phyloP scores from a whole-genome alignment of 2,797 vertebrate species.

The Neosilurus hyrtlii region DNA sequence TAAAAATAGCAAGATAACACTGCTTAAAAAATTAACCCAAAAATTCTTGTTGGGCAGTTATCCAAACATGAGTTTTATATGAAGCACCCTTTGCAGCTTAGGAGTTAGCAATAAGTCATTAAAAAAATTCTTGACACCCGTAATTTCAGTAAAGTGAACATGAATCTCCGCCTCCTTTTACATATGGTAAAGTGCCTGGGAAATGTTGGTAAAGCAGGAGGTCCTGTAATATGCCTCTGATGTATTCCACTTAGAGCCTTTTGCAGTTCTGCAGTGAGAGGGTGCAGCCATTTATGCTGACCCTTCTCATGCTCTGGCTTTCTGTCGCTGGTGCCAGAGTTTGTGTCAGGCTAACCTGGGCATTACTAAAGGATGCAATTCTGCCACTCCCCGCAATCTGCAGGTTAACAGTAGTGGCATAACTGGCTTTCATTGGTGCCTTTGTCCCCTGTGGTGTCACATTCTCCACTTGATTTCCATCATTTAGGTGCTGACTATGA shows the following conservation, averaged over 20 bases:
- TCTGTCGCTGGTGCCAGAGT: conserved; percentile 72
- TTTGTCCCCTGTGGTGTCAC: conserved; percentile 40
- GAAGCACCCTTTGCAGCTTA: conserved; percentile 37
- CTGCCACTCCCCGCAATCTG: conserved; percentile 84
- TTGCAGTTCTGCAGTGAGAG: conserved; percentile 66
- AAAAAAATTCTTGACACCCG: conserved; percentile 31
- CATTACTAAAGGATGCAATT: conserved; percentile 81
- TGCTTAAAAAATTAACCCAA: conserved; percentile 36
- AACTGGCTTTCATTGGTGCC: conserved; percentile 69
- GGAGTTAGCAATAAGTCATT: conserved; percentile 17
- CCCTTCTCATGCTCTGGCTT: conserved; percentile 64
- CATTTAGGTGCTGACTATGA: conserved; percentile 31
- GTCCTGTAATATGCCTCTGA: conserved; percentile 8
- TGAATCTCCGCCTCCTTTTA: conserved; percentile 25
- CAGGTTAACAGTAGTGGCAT: conserved; percentile 88
- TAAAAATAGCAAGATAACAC: conserved; percentile 53
- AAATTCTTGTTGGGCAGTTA: conserved; percentile 29
- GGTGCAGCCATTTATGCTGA: conserved; percentile 73
- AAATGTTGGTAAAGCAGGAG: conserved; percentile 46
- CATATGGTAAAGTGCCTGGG: conserved; percentile 54
- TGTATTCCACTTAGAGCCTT: conserved; percentile 55
- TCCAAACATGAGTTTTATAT: conserved; percentile 15
- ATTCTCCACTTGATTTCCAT: conserved; percentile 34
- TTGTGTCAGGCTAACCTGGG: conserved; percentile 85
- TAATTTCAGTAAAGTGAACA: conserved; percentile 38